Conservation (phyloP, 1,140 invertebrate species). For the Drosophila littoralis region DNA sequence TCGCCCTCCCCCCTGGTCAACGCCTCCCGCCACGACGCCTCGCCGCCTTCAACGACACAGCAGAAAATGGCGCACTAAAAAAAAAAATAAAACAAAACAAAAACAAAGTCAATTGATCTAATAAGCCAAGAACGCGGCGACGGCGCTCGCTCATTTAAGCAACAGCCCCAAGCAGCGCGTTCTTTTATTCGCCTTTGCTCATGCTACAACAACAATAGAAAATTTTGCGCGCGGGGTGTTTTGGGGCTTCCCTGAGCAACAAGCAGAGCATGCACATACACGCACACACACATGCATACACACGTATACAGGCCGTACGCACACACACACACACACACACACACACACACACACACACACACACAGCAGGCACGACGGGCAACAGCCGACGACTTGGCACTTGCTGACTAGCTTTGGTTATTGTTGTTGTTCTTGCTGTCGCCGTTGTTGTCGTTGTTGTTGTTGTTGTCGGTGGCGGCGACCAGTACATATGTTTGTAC, state of each 20-base stretch:
- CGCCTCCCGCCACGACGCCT: background rate
- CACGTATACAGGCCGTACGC: conserved; percentile 1
- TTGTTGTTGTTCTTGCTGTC: conserved; percentile 51
- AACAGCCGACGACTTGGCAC: conserved; percentile 70
- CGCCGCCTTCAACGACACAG: conserved; percentile 6
- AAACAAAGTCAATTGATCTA: conserved; percentile 76
- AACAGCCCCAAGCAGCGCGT: conserved; percentile 43
- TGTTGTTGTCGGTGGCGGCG: conserved; percentile 32
- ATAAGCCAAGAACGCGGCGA: conserved; percentile 66
- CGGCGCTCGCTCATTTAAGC: conserved; percentile 56
- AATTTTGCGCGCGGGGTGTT: conserved; percentile 60
- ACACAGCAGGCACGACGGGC: conserved; percentile 47
- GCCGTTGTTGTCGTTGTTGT: conserved; percentile 34
- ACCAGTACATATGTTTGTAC: conserved; percentile 28
- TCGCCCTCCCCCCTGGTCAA: background rate
- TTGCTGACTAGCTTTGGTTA: conserved; percentile 66
- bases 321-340: conserved; percentile 27
- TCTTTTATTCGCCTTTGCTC: conserved; percentile 54
- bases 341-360: conserved; percentile 20
- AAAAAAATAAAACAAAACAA: conserved; percentile 55
- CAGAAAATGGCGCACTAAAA: conserved; percentile 49
- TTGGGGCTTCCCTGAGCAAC: conserved; percentile 67
- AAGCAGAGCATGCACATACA: conserved; percentile 44
- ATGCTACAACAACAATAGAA: conserved; percentile 53
- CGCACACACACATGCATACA: conserved; percentile 36